Percentiles rank a stretch among this genome's conserved stretches.
These are phyloP conservation scores for Xanthia icteritia DNA, from an alignment of 2,888 invertebrate species.

Conservation along the genomic window DNA sequence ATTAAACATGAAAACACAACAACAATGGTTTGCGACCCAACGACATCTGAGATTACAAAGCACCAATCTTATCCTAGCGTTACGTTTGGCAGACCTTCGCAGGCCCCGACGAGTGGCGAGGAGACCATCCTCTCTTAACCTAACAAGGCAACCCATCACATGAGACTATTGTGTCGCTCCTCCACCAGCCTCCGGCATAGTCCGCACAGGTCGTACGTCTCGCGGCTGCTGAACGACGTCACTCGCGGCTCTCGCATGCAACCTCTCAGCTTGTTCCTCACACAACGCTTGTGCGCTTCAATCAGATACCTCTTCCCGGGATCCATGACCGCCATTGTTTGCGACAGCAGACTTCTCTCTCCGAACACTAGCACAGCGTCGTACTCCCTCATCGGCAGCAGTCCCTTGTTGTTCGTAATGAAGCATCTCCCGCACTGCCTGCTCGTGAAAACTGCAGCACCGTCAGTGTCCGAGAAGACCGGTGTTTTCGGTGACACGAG, in stretches of 20 bases:
- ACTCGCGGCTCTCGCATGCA: slow-evolving; percentile 74
- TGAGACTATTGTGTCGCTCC: slow-evolving; percentile 18
- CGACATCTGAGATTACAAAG: slow-evolving; percentile 30
- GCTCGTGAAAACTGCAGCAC: slow-evolving; percentile 73
- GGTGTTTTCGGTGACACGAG: slow-evolving; percentile 70
- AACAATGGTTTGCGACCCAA: slow-evolving; percentile 32
- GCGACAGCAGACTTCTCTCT: slow-evolving; percentile 61
- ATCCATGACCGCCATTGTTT: slow-evolving; percentile 71
- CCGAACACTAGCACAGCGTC: slow-evolving; percentile 77
- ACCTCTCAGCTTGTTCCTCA: slow-evolving; percentile 70
- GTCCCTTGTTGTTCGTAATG: slow-evolving; percentile 80
- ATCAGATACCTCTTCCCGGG: slow-evolving; percentile 75
- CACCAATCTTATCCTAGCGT: slow-evolving; percentile 51
- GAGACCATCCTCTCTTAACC: slow-evolving; percentile 39
- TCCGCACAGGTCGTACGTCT: slow-evolving; percentile 69
- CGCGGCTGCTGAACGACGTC: slow-evolving; percentile 69
- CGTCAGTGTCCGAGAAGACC: slow-evolving; percentile 74
- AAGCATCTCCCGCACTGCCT: slow-evolving; percentile 77
- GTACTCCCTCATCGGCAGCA: slow-evolving; percentile 77
- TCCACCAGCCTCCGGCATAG: slow-evolving; percentile 61
- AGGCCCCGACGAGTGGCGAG: slow-evolving; percentile 23
- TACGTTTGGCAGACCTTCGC: slow-evolving; percentile 44
- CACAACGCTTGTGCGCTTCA: slow-evolving; percentile 69
- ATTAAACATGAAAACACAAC: slow-evolving; percentile 46
- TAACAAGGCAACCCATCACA: slow-evolving; percentile 53